A percentile compares a stretch with the other conserved stretches of the same genome.
Evolutionary conservation across 2,113 vertebrate species (phyloP).

Genomic region (Eulemur rufifrons): DNA sequence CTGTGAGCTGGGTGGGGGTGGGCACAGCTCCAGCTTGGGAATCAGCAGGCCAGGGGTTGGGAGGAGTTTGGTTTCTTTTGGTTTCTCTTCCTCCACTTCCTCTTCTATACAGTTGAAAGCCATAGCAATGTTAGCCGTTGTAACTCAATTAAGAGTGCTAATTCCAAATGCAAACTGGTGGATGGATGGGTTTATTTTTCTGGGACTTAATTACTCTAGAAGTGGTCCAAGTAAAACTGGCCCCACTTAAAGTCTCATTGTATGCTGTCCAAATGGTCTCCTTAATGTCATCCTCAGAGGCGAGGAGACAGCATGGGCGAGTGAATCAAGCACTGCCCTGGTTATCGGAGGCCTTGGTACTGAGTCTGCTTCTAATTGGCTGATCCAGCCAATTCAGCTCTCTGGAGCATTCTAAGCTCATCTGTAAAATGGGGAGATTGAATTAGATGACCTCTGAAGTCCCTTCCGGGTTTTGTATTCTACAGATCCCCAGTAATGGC

Average conservation of each 20-base stretch:
- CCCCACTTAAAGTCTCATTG: not conserved
- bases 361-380: not conserved
- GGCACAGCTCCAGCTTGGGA: not conserved
- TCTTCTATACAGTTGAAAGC: not conserved
- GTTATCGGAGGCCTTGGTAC: not conserved
- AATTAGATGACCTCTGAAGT: not conserved
- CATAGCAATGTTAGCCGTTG: not conserved
- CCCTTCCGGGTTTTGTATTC: not conserved
- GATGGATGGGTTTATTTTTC: slow-evolving; percentile 40
- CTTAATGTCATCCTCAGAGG: slow-evolving; percentile 5
- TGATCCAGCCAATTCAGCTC: not conserved
- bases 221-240: not conserved
- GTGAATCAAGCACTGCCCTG: not conserved
- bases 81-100: not conserved
- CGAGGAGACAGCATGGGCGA: not conserved
- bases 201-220: slow-evolving; percentile 42
- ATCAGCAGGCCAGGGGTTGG: not conserved
- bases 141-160: not conserved
- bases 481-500: not conserved
- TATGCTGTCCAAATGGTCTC: not conserved
- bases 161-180: slow-evolving; percentile 7
- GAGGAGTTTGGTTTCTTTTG: not conserved
- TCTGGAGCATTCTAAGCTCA: not conserved
- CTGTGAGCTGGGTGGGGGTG: rapidly evolving
- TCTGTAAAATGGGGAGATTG: slow-evolving; percentile 3